Evolutionary conservation across 2,797 vertebrate species (phyloP).

Genomic region (Phylloscopus collybita): DNA sequence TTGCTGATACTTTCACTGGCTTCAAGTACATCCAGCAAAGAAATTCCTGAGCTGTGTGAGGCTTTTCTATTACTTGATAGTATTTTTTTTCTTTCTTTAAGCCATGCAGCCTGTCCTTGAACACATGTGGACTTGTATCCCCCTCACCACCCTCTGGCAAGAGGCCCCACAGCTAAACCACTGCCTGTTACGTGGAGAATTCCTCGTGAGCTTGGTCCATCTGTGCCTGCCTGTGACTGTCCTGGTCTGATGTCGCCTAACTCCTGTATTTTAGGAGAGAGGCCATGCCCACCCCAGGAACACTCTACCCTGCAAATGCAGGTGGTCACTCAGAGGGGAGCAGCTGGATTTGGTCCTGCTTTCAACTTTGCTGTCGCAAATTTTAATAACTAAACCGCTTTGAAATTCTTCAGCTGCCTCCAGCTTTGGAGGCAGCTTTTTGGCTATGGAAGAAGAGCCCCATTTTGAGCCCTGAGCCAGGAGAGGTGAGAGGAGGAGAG

Average conservation of each 20-base stretch:
- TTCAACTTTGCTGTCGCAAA: background rate
- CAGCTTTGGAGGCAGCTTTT: background rate
- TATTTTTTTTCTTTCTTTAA: background rate
- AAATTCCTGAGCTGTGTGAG: background rate
- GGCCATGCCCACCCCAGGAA: background rate
- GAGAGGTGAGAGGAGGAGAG: background rate
- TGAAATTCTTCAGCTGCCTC: background rate
- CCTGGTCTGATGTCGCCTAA: background rate
- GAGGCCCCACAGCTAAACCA: background rate
- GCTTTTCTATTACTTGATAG: background rate
- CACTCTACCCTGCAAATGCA: accelerated
- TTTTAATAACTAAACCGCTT: background rate
- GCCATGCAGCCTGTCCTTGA: background rate
- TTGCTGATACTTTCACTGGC: background rate
- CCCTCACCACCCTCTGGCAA: background rate
- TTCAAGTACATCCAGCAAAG: background rate
- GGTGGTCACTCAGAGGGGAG: background rate
- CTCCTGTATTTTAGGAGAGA: background rate
- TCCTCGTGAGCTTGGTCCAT: background rate
- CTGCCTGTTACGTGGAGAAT: background rate
- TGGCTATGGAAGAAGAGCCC: background rate
- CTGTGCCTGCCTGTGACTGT: background rate
- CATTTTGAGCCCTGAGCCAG: background rate
- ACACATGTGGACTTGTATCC: background rate
- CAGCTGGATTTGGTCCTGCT: background rate